These are phyloP conservation scores for Strix aluco DNA, from an alignment of 2,113 vertebrate species.

Conservation along the genomic window DNA sequence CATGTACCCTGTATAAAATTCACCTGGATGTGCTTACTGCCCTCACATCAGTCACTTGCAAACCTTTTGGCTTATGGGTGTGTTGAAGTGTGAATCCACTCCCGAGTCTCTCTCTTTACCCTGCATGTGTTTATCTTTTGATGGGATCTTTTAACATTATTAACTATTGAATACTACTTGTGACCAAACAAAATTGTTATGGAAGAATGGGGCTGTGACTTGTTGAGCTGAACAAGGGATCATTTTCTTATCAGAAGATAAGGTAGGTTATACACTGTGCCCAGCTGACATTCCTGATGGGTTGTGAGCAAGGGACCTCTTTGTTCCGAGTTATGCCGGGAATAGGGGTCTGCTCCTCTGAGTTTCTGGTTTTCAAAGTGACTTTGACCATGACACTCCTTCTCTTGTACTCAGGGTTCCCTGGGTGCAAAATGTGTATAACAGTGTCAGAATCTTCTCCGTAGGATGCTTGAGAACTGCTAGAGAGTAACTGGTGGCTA, in stretches of 20 bases:
- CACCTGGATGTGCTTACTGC: not conserved
- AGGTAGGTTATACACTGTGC: accelerated
- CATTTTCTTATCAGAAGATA: not conserved
- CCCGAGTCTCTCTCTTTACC: not conserved
- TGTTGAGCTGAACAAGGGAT: not conserved
- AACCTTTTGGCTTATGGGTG: not conserved
- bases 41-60: not conserved
- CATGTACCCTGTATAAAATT: not conserved
- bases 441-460: not conserved
- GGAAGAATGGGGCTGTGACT: not conserved
- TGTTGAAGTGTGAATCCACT: not conserved
- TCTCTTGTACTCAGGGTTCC: not conserved
- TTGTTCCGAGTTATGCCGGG: not conserved
- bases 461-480: not conserved
- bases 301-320: not conserved
- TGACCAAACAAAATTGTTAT: not conserved
- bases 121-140: not conserved
- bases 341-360: not conserved
- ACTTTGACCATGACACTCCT: not conserved
- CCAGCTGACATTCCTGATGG: not conserved
- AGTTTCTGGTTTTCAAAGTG: not conserved
- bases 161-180: not conserved
- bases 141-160: not conserved
- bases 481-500: not conserved
- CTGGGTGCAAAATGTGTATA: accelerated